Percentiles rank a stretch among this genome's conserved stretches.
These are phyloP conservation scores for Dufourea novaeangliae DNA, from an alignment of 1,140 invertebrate species.

Conservation along the genomic window DNA sequence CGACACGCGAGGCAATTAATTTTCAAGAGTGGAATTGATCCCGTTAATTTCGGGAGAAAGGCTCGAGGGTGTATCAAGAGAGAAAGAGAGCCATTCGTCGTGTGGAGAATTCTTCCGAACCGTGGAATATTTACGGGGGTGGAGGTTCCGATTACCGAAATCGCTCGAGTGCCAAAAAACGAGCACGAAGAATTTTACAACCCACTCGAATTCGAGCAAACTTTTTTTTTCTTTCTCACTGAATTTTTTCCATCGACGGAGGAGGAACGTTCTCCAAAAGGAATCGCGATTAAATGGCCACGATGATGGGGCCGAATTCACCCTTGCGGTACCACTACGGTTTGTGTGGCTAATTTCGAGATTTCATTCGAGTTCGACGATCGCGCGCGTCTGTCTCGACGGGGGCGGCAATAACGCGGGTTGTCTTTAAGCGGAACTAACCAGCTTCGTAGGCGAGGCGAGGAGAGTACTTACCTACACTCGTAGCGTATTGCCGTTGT, in stretches of 20 bases:
- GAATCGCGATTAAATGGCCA: no score
- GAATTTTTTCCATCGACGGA: no score
- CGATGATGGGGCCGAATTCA: no score
- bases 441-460: not conserved
- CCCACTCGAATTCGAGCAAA: not conserved
- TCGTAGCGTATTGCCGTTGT: constrained; percentile 10
- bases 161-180: not conserved
- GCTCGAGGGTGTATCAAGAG: constrained; percentile 38
- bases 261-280: not conserved
- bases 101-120: constrained; percentile 32
- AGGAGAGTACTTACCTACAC: constrained; percentile 14
- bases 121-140: constrained; percentile 50
- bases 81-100: constrained; percentile 55
- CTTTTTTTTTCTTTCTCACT: no score
- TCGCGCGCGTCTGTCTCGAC: not conserved
- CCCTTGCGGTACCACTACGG: not conserved
- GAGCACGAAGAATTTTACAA: not conserved
- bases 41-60: constrained; percentile 50
- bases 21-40: constrained; percentile 60
- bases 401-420: not conserved
- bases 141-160: not conserved
- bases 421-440: constrained; percentile 41
- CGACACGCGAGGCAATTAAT: constrained; percentile 57
- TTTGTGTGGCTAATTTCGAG: constrained; percentile 25
- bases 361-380: constrained; percentile 21